phyloP scores from a whole-genome alignment of 2,113 vertebrate species.

The Burhinus oedicnemus region DNA sequence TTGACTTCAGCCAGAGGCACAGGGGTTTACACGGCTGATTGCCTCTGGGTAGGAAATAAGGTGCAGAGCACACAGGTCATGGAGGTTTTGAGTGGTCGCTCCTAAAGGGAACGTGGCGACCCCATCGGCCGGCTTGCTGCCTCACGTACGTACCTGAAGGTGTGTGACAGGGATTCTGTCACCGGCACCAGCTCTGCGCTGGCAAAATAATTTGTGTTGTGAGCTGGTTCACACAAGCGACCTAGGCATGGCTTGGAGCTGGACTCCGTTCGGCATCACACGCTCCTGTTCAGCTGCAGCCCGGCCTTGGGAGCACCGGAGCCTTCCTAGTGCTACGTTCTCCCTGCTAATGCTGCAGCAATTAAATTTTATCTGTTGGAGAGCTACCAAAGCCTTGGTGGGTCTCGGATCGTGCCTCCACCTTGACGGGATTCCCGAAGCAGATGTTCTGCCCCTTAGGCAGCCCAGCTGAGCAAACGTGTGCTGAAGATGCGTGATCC shows the following conservation, averaged over 20 bases:
- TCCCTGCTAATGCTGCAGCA: background rate
- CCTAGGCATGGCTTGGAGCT: background rate
- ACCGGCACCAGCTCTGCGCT: background rate
- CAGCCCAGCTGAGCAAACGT: background rate
- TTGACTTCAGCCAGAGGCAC: background rate
- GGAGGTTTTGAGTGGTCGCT: background rate
- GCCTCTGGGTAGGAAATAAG: background rate
- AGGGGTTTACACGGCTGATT: rapidly evolving
- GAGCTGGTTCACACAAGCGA: background rate
- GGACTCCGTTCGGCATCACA: background rate
- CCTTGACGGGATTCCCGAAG: background rate
- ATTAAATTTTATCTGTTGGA: background rate
- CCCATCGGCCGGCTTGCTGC: background rate
- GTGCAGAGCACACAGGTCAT: background rate
- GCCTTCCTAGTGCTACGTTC: background rate
- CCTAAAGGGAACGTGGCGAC: background rate
- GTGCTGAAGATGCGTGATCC: background rate
- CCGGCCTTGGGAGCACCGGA: background rate
- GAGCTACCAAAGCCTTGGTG: background rate
- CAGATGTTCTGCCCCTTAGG: background rate
- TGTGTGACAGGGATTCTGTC: rapidly evolving
- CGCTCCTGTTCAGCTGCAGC: background rate
- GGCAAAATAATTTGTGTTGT: background rate
- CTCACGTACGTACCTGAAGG: rapidly evolving
- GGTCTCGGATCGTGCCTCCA: background rate